Evolutionary conservation across 2,113 vertebrate genomes (phyloP), one percentile per base, ranked within the genome.

Genomic region (Podarcis muralis): DNA sequence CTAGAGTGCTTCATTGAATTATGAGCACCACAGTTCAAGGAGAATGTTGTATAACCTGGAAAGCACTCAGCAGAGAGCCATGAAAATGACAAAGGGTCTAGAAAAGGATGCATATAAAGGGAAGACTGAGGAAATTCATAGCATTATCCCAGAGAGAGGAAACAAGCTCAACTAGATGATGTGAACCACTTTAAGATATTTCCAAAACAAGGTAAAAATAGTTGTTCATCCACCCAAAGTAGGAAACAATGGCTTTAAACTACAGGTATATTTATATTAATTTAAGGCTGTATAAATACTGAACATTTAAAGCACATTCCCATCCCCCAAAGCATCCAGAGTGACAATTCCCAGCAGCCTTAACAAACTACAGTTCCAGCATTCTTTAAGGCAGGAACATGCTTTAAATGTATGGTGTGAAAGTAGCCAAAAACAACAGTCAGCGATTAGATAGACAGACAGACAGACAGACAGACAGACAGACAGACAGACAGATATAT

Each of bases 41-140:
- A 83, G 82, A 37, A 69, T 71, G 82, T n/a, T 83, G 82, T 53
- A 71, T 66, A 83, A 83, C 65, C 37, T 48, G 25, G 35, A 83
- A 83, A 69, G 25, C 27, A 83, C 62, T 83, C 57, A 5, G 25
- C 25, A 83, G 82, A 71, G 16, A 71, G 25, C 37, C 43, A 43
- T 48, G 65, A 69, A 71, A 71, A 83, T 69, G 81, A 48, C 57
- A 83, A 57, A 59, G 25, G 53, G 6, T 59, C 48, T 59, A 81
- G 48, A 59, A 59, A 81, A 81, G 13, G 18, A 80, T 7, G 59
- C 27, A 27, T 20, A 59, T n/a, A 27, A 65, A 59, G 27, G 35
- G 81, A 83, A 37, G 22, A 27, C 12, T 27, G 35, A 68, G 5
- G 32, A 27, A 37, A 68, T 66, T 37, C 59, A 83, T 22, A 40